Base-by-base conservation (phyloP, 35 echinoderm and acorn worm genomes). In the Heliocidaris tuberculata region DNA sequence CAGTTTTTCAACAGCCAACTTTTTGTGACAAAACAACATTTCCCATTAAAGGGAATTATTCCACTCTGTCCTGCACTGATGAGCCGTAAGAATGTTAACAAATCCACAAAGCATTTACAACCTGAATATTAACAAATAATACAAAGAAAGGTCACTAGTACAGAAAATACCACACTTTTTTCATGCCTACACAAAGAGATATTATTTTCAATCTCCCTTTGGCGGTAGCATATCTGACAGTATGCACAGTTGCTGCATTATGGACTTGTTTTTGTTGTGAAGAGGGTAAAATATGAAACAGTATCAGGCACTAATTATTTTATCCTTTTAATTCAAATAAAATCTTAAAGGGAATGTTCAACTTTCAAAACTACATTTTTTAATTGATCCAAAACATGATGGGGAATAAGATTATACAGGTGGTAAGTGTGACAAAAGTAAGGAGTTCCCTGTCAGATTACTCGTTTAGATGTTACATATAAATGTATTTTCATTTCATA, bases 81-180 rank as follows among this genome's bases (percentile, higher is more conserved):
- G 65, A 78, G 27, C 65, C 65, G 27, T 78, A 78, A 78, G 65
- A 78, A 78, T 78, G 65, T 78, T 78, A 19, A 78, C 65, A 78
- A 78, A 78, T 19, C 65, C 65, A 78, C 27, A 78, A 78, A 78
- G 65, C 65, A 78, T 78, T 78, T 78, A 27, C 65, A 78, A 78
- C 19, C 7, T 7, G 65, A 17, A 78, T 78, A 78, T 78, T 78
- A 78, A 78, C 65, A 78, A 70, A 78, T 27, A n/a, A 78, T 4
- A 3, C 65, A 78, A n/a, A 78, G 65, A 78, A 8, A 78, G 65
- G 65, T 78, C 21, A 4, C 21, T 78, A n/a, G 65, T 78, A 78
- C 65, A 78, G 27, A 78, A 78, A 78, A 78, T 78, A n/a, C 65
- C 65, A 78, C 65, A 78, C 65, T n/a, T 21, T 78, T 78, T 78